These are phyloP conservation scores for Cephus cinctus DNA, from an alignment of 1,140 invertebrate species.

Conservation along the genomic window DNA sequence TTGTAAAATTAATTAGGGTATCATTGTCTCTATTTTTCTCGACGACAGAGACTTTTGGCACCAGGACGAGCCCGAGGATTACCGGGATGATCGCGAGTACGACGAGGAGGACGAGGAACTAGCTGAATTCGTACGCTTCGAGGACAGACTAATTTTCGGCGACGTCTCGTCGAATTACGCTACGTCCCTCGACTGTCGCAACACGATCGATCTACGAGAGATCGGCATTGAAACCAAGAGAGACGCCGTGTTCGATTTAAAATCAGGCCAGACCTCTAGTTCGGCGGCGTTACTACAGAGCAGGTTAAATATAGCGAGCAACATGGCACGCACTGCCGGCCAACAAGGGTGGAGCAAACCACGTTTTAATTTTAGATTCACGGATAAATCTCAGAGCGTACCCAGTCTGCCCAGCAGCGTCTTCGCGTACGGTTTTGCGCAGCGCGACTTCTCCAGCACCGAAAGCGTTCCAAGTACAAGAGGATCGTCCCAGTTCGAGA, in stretches of 20 bases:
- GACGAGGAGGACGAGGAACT: slow-evolving; percentile 27
- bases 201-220: slow-evolving; percentile 51
- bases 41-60: slow-evolving; percentile 36
- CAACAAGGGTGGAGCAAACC: slow-evolving; percentile 45
- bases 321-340: slow-evolving; percentile 20
- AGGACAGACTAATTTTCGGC: slow-evolving; percentile 37
- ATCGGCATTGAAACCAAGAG: slow-evolving; percentile 48
- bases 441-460: slow-evolving; percentile 25
- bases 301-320: slow-evolving; percentile 47
- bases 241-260: slow-evolving; percentile 46
- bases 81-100: slow-evolving; percentile 20
- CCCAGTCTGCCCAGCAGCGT: slow-evolving; percentile 51
- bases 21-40: slow-evolving; percentile 16
- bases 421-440: slow-evolving; percentile 29
- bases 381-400: slow-evolving; percentile 52
- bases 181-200: slow-evolving; percentile 47
- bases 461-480: too few relatives aligned
- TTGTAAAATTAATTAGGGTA: too few relatives aligned
- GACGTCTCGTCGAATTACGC: slow-evolving; percentile 36
- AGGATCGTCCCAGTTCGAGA: slow-evolving; percentile 35
- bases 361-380: slow-evolving; percentile 55
- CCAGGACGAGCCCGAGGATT: slow-evolving; percentile 31
- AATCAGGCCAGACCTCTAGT: slow-evolving; percentile 31
- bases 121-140: slow-evolving; percentile 19
- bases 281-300: slow-evolving; percentile 34